Evolutionary conservation across 2,113 vertebrate species (phyloP), one percentile per base, ranked within the genome.

Genomic region (Petromus typicus): DNA sequence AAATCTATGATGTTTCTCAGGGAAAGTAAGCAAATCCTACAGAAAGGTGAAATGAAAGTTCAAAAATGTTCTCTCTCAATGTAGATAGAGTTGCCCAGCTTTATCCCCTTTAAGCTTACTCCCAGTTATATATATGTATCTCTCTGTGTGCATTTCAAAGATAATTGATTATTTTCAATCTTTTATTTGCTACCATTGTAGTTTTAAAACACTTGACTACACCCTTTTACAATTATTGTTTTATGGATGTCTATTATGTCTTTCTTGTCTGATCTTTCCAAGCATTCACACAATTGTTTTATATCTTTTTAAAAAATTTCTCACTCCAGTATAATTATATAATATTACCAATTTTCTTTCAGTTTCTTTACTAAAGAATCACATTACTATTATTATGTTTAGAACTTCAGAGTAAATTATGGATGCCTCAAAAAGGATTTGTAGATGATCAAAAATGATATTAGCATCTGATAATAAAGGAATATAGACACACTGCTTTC

Each of bases 31-130:
- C 80, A 2, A 63, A 75, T 69, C 37, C 94, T 80, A 86, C 2
- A 76, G 27, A 56, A 95, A 89, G n/a, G 25, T 86, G 12, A 91
- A 94, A 93, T n/a, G 6, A 3, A 95, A 78, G 3, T 83, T 89
- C 57, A 73, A 27, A 84, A 91, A 87, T 66, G 2, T 27, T 54
- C 2, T 2, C 43, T 73, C 86, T 83, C 75, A 34, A 37, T 79
- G 76, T 67, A 71, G 25, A 76, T 61, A 82, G 3, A 59, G 20
- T 69, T 90, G 11, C 22, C 40, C 25, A 40, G 73, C 11, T 2
- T 61, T 57, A 30, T 43, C 43, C 69, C 9, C 25, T 88, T 84
- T 90, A 73, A 80, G 13, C 45, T 69, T 64, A 66, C 3, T 78
- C 89, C 27, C n/a, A 78, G 56, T 25, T 43, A 73, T 11, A 43